These are phyloP conservation scores for Alectoris magna DNA, from an alignment of 2,797 vertebrate genomes.

Conservation along the genomic window DNA sequence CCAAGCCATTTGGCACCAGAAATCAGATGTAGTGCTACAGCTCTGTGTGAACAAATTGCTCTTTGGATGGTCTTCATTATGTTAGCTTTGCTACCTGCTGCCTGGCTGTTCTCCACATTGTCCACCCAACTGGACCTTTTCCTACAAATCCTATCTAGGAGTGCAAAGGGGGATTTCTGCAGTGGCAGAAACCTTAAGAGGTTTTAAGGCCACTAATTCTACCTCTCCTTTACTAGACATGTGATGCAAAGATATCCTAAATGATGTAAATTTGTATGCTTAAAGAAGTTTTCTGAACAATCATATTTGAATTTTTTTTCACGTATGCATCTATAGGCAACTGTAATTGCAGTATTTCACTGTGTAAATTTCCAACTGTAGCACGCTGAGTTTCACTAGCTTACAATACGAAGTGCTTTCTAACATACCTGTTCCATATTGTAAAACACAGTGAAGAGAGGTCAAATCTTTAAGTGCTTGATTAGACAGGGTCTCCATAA, in stretches of 20 bases:
- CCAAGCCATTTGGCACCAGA: neutral
- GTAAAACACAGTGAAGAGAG: neutral
- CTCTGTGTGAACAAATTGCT: neutral
- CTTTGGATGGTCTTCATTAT: neutral
- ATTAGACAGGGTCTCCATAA: neutral
- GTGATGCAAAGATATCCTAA: constrained; percentile 18
- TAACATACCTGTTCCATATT: neutral
- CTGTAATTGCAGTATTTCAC: constrained; percentile 10
- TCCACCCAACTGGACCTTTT: neutral
- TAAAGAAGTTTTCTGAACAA: constrained; percentile 26
- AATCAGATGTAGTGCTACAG: neutral
- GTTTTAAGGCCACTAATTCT: constrained; percentile 8
- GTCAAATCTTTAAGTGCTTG: neutral
- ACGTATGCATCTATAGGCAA: neutral
- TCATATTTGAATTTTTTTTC: constrained; percentile 17
- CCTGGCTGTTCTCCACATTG: neutral
- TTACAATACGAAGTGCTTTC: neutral
- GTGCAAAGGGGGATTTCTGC: neutral
- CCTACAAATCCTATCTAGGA: neutral
- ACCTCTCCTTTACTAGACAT: constrained; percentile 50
- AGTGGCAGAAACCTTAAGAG: neutral
- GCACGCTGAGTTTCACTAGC: neutral
- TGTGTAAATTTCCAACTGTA: neutral
- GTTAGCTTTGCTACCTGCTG: neutral
- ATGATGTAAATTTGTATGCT: neutral